Base-by-base conservation (phyloP, 1,140 invertebrate genomes). In the Temnothorax nylanderi region DNA sequence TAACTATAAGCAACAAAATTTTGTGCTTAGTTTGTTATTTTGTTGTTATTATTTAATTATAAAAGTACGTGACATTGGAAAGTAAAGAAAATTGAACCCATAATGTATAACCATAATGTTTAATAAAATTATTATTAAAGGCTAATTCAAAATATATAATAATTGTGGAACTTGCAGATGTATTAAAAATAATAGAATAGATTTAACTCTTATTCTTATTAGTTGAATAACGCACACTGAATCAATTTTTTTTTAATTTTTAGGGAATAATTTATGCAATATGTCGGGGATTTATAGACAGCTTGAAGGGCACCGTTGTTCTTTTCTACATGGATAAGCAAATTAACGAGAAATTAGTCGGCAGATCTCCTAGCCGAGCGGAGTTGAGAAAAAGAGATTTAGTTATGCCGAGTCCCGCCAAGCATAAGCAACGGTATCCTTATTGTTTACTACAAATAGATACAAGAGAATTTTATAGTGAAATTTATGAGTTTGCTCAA, bases 301-400 rank as follows among this genome's bases (percentile, higher is more conserved):
- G 97, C 94, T 95, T 97, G 65, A 96, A 96, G 89, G 97, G 97
- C 85, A 96, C 96, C 84, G 94, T 96, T 69, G 96, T 97, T 62
- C 94, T 97, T 90, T 96, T 97, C 94, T 97, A 97, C 93, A 95
- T 97, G 94, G 97, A 97, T 93, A 97, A 97, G 94, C 96, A 96
- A 93, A 97, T 97, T 71, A 97, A 97, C 93, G 96, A 97, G 91
- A 95, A 96, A 86, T 95, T 96, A 16, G 85, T 95, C 1, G 94
- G 93, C 71, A 96, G 95, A 88, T 95, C 95, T 67, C 96, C 96
- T 1, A 95, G 96, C 16, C 95, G 94, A 88, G 90, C 92, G 78
- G 95, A 96, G 11, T 92, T 92, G 82, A 93, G 95, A 56, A 96
- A 95, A 92, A 95, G 93, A 89, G 95, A 95, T 89, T 81, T 49